Percentiles rank a stretch among this genome's conserved stretches.
Conservation (phyloP, 2,797 vertebrate species). For the Dicrostonyx torquatus region DNA sequence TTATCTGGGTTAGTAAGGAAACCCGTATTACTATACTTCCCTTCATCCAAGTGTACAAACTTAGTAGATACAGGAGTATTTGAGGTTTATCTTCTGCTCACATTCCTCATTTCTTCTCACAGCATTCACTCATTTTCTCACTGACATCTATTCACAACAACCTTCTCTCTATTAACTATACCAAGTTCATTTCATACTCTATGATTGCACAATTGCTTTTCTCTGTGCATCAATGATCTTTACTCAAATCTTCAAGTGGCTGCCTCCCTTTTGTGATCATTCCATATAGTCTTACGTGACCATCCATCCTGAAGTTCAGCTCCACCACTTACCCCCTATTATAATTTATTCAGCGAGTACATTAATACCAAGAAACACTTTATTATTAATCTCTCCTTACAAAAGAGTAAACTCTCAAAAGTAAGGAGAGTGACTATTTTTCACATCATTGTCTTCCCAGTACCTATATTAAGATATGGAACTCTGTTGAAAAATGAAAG, state of each 20-base stretch:
- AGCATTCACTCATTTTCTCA: neutral
- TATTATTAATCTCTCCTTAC: neutral
- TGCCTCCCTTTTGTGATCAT: conserved; percentile 6
- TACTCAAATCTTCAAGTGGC: conserved; percentile 9
- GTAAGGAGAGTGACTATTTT: neutral
- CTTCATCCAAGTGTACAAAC: neutral
- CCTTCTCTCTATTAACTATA: conserved; percentile 7
- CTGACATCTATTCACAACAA: neutral
- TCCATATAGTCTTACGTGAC: neutral
- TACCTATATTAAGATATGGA: neutral
- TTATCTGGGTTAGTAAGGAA: neutral
- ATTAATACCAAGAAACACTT: neutral
- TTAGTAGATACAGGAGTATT: neutral
- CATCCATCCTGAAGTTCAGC: neutral
- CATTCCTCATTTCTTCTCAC: neutral
- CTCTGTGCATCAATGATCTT: conserved; percentile 7
- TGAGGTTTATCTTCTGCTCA: neutral
- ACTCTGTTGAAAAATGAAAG: neutral
- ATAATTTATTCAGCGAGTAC: conserved; percentile 21
- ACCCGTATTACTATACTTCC: neutral
- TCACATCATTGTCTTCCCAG: conserved; percentile 16
- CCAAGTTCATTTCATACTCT: neutral
- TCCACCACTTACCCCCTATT: neutral
- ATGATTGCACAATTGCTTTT: conserved; percentile 3
- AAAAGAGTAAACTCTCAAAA: neutral